Percentiles rank a stretch among this genome's conserved stretches.
Conservation (phyloP, 2,113 vertebrate species). For the Athene cunicularia region DNA sequence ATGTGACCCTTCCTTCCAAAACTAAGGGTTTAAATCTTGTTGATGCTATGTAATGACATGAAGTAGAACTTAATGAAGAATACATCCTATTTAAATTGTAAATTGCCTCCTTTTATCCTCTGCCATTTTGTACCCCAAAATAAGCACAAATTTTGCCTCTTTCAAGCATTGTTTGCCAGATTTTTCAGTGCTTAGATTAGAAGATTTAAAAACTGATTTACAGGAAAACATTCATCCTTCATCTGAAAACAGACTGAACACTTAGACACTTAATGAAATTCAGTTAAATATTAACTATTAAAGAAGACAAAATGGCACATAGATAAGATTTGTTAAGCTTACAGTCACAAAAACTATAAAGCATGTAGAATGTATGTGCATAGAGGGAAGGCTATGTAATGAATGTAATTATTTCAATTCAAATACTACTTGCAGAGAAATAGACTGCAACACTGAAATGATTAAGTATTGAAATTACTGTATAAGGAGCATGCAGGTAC, state of each 20-base stretch:
- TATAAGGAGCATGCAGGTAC: not conserved
- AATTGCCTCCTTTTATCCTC: not conserved
- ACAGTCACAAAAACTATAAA: not conserved
- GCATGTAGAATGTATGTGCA: not conserved
- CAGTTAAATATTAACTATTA: slow-evolving; percentile 11
- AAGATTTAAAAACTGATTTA: not conserved
- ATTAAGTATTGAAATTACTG: not conserved
- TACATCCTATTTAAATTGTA: not conserved
- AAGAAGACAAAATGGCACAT: not conserved
- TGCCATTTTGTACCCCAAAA: not conserved
- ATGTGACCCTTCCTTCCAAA: slow-evolving; percentile 27
- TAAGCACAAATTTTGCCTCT: not conserved
- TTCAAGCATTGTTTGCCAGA: not conserved
- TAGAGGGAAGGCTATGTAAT: not conserved
- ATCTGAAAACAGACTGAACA: not conserved
- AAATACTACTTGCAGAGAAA: not conserved
- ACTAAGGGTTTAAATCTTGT: not conserved
- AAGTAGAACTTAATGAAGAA: not conserved
- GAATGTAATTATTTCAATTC: not conserved
- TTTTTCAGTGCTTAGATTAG: not conserved
- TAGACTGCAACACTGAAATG: not conserved
- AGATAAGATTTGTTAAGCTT: not conserved
- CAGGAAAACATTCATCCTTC: not conserved
- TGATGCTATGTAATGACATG: not conserved
- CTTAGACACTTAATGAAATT: not conserved